Conservation (phyloP, 2,113 vertebrate genomes). For the Tragelaphus buxtoni region DNA sequence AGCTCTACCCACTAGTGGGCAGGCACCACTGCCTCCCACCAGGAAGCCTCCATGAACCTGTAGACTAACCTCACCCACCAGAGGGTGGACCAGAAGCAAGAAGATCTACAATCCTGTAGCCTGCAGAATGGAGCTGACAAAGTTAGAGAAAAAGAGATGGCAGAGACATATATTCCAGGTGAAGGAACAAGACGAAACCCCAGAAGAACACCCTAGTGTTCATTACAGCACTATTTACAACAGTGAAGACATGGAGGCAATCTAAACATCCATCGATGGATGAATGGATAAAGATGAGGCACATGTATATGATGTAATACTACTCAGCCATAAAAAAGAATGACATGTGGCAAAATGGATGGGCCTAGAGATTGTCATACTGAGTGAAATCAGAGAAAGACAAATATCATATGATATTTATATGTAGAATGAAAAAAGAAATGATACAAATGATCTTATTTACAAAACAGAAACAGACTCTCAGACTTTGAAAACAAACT, state of each 20-base stretch:
- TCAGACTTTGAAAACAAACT: background rate
- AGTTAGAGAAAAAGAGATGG: background rate
- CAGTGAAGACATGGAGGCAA: background rate
- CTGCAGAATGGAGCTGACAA: fast-evolving
- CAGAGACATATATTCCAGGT: background rate
- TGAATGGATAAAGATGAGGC: background rate
- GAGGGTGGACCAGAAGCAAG: background rate
- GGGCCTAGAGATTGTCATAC: background rate
- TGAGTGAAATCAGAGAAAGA: background rate
- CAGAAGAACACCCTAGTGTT: background rate
- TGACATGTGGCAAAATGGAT: background rate
- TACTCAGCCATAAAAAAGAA: background rate
- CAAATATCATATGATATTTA: background rate
- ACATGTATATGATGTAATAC: background rate
- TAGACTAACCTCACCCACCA: background rate
- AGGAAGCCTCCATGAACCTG: background rate
- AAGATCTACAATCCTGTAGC: background rate
- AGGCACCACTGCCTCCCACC: background rate
- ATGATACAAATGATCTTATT: background rate
- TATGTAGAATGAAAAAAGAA: background rate
- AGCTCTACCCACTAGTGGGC: background rate
- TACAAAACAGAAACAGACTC: background rate
- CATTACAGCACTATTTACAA: background rate
- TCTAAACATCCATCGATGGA: background rate
- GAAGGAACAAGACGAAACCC: background rate